Percentiles rank a stretch among this genome's conserved stretches.
phyloP scores from a whole-genome alignment of 35 echinoderm and acorn worm species.

The Chiridota heheva region DNA sequence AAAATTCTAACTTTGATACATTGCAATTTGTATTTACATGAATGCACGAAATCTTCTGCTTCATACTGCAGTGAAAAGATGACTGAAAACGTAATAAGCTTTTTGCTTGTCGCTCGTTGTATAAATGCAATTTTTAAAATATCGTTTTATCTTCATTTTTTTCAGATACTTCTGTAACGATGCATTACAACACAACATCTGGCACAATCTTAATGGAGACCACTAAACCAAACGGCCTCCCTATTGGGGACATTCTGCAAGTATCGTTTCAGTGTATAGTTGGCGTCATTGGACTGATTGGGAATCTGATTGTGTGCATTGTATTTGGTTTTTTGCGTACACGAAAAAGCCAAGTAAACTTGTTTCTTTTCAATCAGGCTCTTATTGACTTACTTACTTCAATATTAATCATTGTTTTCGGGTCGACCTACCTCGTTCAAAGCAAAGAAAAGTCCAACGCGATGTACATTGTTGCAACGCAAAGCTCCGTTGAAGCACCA shows the following conservation, averaged over 20 bases:
- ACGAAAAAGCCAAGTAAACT: constrained; percentile 57
- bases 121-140: too few species aligned
- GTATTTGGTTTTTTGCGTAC: constrained; percentile 52
- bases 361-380: constrained; percentile 65
- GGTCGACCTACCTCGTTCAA: constrained; percentile 28
- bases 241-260: constrained; percentile 29
- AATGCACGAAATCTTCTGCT: too few species aligned
- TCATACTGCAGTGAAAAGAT: too few species aligned
- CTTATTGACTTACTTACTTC: constrained; percentile 58
- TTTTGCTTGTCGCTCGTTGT: too few species aligned
- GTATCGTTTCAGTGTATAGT: constrained; percentile 28
- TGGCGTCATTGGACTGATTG: constrained; percentile 48
- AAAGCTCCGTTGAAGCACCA: not conserved
- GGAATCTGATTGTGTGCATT: constrained; percentile 57
- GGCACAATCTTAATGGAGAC: too few species aligned
- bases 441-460: not conserved
- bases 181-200: too few species aligned
- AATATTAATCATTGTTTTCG: constrained; percentile 52
- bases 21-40: too few species aligned
- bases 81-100: too few species aligned
- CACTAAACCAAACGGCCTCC: too few species aligned
- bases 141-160: too few species aligned
- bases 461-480: not conserved
- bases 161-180: too few species aligned
- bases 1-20: too few species aligned